These are phyloP conservation scores for Physocephala rufipes DNA, from an alignment of 2,888 invertebrate species.

Conservation along the genomic window DNA sequence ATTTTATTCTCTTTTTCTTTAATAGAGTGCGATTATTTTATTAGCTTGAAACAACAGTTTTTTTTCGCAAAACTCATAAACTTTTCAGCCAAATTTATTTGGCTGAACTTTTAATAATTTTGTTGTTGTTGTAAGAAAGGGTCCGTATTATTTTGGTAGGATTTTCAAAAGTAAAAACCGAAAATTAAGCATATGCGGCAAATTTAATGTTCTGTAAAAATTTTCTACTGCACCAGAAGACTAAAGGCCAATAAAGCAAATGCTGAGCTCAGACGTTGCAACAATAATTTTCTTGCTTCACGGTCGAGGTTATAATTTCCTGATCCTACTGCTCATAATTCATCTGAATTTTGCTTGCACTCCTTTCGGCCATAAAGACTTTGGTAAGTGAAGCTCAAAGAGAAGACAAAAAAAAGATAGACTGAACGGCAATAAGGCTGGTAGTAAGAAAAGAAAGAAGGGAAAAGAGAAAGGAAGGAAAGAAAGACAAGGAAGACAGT, in stretches of 20 bases:
- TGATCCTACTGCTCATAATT: slow-evolving; percentile 18
- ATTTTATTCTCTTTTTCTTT: neutral
- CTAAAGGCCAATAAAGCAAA: neutral
- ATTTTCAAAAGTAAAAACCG: slow-evolving; percentile 30
- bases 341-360: slow-evolving; percentile 14
- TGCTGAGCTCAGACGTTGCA: too few species aligned
- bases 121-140: neutral
- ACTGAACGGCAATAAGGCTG: neutral
- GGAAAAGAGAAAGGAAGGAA: too few species aligned
- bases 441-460: neutral
- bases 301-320: slow-evolving; percentile 27
- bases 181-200: slow-evolving; percentile 33
- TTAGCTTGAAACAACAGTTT: neutral
- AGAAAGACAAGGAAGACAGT: neutral
- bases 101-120: neutral
- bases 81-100: neutral
- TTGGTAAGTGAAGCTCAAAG: slow-evolving; percentile 43
- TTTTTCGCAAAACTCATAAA: neutral
- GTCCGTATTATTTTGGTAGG: slow-evolving; percentile 2
- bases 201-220: slow-evolving; percentile 34
- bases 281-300: slow-evolving; percentile 30
- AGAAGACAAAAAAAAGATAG: slow-evolving; percentile 16
- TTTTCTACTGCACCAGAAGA: neutral
- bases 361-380: slow-evolving; percentile 20
- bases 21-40: too few species aligned